These are phyloP conservation scores for Drosophila ustulata DNA, from an alignment of 2,888 invertebrate species.

Conservation along the genomic window DNA sequence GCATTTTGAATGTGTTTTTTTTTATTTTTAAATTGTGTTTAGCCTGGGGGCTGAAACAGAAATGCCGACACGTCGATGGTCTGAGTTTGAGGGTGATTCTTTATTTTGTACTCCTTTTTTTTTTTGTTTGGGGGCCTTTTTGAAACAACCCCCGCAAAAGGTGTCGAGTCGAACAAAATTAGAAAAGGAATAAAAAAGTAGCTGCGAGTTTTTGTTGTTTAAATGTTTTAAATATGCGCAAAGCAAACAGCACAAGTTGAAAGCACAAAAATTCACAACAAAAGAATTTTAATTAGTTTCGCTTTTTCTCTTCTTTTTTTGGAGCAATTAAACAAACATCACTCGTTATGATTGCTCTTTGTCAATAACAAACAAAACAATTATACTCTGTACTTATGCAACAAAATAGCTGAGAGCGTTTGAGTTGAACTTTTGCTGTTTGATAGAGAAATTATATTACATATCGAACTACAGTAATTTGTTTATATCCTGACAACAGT, in stretches of 20 bases:
- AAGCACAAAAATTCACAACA: conserved; percentile 29
- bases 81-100: conserved; percentile 31
- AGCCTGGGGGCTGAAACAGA: conserved; percentile 33
- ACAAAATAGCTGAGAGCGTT: neutral
- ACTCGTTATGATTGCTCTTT: conserved; percentile 22
- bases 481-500: no score
- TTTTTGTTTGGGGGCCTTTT: neutral
- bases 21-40: conserved; percentile 48
- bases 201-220: conserved; percentile 39
- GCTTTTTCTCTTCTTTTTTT: conserved; percentile 17
- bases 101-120: conserved; percentile 13
- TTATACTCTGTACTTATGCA: conserved; percentile 18
- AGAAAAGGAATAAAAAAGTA: conserved; percentile 34
- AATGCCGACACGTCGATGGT: conserved; percentile 70
- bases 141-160: conserved; percentile 48
- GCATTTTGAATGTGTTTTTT: conserved; percentile 41
- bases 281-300: conserved; percentile 70
- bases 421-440: neutral
- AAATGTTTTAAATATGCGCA: conserved; percentile 64
- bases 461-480: no score
- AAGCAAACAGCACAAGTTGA: conserved; percentile 20
- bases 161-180: conserved; percentile 66
- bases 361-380: conserved; percentile 52
- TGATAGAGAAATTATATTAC: neutral
- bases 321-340: conserved; percentile 56